A percentile compares a stretch with the other conserved stretches of the same genome.
phyloP scores from a whole-genome alignment of 1,140 invertebrate species.

The Drosophila pandora region DNA sequence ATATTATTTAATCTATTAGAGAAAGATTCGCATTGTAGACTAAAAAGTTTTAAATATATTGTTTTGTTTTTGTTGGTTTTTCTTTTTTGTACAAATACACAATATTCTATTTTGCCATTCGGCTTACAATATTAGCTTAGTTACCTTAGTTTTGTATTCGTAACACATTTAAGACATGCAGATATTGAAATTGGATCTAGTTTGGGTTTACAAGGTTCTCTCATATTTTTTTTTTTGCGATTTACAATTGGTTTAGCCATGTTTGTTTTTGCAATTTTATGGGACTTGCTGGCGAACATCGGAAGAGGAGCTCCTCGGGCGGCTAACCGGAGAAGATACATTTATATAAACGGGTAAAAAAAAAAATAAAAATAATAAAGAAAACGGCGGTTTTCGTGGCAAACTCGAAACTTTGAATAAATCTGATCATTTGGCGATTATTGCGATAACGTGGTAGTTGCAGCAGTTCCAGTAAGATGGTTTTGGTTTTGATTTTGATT shows the following conservation, averaged over 20 bases:
- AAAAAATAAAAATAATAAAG: no score
- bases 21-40: slow-evolving; percentile 15
- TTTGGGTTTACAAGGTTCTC: slow-evolving; percentile 38
- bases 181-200: slow-evolving; percentile 61
- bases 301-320: slow-evolving; percentile 9
- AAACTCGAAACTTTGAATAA: slow-evolving; percentile 17
- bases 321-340: slow-evolving; percentile 40
- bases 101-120: slow-evolving; percentile 49
- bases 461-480: neutral
- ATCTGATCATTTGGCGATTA: slow-evolving; percentile 23
- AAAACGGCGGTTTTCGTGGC: neutral
- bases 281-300: slow-evolving; percentile 9
- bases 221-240: slow-evolving; percentile 9
- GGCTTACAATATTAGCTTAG: slow-evolving; percentile 70
- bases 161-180: slow-evolving; percentile 69
- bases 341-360: neutral
- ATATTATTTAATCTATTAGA: neutral
- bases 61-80: slow-evolving; percentile 47
- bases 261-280: neutral
- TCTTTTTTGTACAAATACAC: slow-evolving; percentile 68
- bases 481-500: neutral
- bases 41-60: slow-evolving; percentile 74
- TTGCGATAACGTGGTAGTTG: slow-evolving; percentile 32
- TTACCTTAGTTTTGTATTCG: slow-evolving; percentile 66
- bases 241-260: slow-evolving; percentile 32